phyloP scores from a whole-genome alignment of 2,797 vertebrate genomes.

The Eleutherodactylus coqui region DNA sequence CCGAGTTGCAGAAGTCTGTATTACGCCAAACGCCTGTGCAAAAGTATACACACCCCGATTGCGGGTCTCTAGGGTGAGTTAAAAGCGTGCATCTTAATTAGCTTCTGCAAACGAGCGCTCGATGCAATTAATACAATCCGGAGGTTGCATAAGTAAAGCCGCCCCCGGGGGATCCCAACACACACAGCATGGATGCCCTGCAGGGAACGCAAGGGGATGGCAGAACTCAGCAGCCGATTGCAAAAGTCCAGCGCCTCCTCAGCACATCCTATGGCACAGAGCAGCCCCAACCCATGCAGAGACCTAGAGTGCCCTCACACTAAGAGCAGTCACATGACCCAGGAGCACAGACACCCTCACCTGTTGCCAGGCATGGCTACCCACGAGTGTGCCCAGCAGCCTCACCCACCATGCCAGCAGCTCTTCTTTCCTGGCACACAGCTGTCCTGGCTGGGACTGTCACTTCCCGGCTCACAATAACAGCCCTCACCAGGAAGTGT shows the following conservation, averaged over 20 bases:
- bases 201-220: too few relatives aligned
- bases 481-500: conserved; percentile 59
- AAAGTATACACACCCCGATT: neutral
- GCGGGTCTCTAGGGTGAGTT: too few relatives aligned
- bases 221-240: too few relatives aligned
- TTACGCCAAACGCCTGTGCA: neutral
- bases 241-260: neutral
- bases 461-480: conserved; percentile 52
- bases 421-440: conserved; percentile 44
- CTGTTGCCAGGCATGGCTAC: conserved; percentile 21
- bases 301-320: too few relatives aligned
- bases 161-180: too few relatives aligned
- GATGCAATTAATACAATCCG: too few relatives aligned
- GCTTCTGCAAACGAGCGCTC: too few relatives aligned
- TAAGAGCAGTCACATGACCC: neutral
- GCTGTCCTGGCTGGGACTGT: conserved; percentile 44
- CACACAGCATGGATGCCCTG: too few relatives aligned
- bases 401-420: neutral
- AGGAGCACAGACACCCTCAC: neutral
- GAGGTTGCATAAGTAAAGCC: neutral
- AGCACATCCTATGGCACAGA: neutral
- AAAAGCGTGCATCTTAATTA: too few relatives aligned
- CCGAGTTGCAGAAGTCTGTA: neutral
- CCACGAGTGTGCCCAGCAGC: neutral
- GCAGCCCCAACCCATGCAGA: neutral